Conservation (phyloP, 2,888 invertebrate species). For the Drosophila mayaguana region DNA sequence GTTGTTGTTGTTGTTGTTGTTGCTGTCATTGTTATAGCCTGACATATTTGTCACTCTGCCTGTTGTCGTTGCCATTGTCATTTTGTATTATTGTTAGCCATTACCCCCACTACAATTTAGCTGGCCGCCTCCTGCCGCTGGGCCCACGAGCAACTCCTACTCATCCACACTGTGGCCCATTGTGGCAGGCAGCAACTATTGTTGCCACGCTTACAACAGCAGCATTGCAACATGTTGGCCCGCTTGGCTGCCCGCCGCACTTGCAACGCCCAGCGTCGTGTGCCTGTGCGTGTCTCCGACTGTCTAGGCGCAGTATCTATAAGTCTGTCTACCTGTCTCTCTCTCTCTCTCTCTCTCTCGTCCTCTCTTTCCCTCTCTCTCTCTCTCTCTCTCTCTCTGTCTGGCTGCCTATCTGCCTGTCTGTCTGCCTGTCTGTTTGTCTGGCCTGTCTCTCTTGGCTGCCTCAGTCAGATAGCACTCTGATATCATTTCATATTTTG, state of each 20-base stretch:
- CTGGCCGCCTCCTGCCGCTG: background rate
- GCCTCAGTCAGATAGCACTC: conserved; percentile 45
- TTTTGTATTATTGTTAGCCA: conserved; percentile 53
- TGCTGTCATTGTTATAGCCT: conserved; percentile 46
- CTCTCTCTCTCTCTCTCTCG: too few relatives aligned
- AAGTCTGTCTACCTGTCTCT: conserved; percentile 15
- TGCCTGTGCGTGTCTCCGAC: conserved; percentile 55
- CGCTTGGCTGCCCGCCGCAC: conserved; percentile 14
- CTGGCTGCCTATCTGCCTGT: conserved; percentile 1
- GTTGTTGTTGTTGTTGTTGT: conserved; percentile 22
- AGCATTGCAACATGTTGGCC: conserved; percentile 53
- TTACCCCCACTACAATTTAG: conserved; percentile 10
- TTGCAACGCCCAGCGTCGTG: conserved; percentile 58
- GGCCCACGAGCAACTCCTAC: conserved; percentile 37
- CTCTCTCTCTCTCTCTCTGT: background rate
- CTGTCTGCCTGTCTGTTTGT: conserved; percentile 22
- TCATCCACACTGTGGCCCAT: conserved; percentile 38
- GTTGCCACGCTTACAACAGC: conserved; percentile 58
- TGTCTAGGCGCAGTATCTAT: conserved; percentile 48
- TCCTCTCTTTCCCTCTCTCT: too few relatives aligned
- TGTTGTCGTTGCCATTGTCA: conserved; percentile 54
- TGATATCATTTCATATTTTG: conserved; percentile 67
- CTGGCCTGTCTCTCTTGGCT: conserved; percentile 45
- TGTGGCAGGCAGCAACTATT: conserved; percentile 49
- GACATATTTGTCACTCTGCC: conserved; percentile 59